A percentile compares a stretch with the other conserved stretches of the same genome.
phyloP scores from a whole-genome alignment of 2,888 invertebrate species.

The Strigamia maritima region DNA sequence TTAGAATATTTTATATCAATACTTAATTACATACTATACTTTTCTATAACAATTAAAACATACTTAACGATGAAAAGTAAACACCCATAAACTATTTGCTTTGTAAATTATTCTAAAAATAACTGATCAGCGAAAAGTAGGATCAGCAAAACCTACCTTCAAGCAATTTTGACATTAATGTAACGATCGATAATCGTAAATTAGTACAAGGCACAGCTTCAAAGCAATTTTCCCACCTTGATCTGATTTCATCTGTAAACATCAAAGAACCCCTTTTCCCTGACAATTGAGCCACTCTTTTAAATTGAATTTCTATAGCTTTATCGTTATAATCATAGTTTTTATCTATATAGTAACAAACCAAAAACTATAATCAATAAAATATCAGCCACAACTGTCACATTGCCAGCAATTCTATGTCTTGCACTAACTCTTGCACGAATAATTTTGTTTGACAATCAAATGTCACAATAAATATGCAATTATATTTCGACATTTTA shows the following conservation, averaged over 20 bases:
- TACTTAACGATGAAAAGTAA: neutral
- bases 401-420: too few species aligned
- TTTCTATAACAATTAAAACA: neutral
- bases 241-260: slow-evolving; percentile 31
- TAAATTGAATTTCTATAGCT: slow-evolving; percentile 22
- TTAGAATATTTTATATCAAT: neutral
- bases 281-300: neutral
- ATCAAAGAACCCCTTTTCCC: neutral
- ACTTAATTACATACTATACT: neutral
- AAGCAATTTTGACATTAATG: slow-evolving; percentile 32
- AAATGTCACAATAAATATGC: neutral
- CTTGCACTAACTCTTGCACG: neutral
- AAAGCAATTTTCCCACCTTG: slow-evolving; percentile 32
- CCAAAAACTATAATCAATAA: neutral
- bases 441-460: neutral
- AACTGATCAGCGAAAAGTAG: neutral
- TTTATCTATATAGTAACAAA: neutral
- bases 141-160: slow-evolving; percentile 22
- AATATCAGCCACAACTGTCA: neutral
- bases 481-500: neutral
- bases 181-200: slow-evolving; percentile 26
- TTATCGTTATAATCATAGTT: neutral
- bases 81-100: neutral
- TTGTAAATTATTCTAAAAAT: slow-evolving; percentile 25
- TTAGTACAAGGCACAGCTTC: slow-evolving; percentile 32